phyloP scores from a whole-genome alignment of 2,113 vertebrate species.

The Arenaria interpres region DNA sequence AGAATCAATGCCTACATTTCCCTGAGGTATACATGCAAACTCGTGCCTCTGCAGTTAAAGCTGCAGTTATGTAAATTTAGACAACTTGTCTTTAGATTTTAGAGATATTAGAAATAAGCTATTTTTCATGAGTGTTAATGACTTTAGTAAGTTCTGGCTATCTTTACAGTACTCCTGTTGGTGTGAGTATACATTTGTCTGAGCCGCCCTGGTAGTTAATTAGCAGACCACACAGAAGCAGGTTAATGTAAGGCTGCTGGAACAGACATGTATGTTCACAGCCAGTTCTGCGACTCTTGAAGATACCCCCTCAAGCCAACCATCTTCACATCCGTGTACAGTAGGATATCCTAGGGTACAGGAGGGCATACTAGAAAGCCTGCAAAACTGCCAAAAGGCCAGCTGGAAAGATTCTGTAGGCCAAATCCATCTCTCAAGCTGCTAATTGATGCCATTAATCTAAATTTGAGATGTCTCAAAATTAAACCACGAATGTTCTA shows the following conservation, averaged over 20 bases:
- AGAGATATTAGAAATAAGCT: not conserved
- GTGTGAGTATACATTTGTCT: not conserved
- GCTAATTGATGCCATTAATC: not conserved
- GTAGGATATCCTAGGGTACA: not conserved
- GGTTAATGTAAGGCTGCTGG: not conserved
- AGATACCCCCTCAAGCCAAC: not conserved
- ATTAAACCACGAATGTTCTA: not conserved
- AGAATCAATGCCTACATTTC: not conserved
- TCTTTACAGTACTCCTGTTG: not conserved
- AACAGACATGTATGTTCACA: not conserved
- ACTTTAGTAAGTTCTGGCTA: not conserved
- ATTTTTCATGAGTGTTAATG: not conserved
- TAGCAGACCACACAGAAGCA: not conserved
- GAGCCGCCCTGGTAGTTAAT: not conserved
- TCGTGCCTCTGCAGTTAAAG: not conserved
- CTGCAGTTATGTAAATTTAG: not conserved
- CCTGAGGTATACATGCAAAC: not conserved
- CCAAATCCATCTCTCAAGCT: not conserved
- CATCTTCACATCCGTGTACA: fast-evolving
- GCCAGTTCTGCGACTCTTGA: not conserved
- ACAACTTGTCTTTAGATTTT: not conserved
- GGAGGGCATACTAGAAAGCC: not conserved
- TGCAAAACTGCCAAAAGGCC: not conserved
- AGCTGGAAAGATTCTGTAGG: not conserved
- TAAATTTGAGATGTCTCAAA: not conserved